phyloP scores from a whole-genome alignment of 1,140 invertebrate genomes.

The Philotrypesis tridentata region DNA sequence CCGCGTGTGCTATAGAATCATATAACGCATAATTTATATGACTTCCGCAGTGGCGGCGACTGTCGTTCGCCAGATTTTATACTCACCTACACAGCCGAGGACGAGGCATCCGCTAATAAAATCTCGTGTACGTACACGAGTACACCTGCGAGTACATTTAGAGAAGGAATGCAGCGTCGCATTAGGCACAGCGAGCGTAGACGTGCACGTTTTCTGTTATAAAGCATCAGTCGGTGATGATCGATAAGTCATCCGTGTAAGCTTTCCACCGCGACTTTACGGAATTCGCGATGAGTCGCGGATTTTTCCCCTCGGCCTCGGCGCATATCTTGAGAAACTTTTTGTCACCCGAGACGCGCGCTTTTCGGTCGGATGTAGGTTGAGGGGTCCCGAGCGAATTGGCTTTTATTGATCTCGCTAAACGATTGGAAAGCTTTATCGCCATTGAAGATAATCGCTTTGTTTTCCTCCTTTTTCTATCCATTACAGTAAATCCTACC shows the following conservation, averaged over 20 bases:
- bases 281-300: background rate
- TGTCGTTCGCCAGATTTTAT: background rate
- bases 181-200: background rate
- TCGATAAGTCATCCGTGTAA: background rate
- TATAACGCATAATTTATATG: no score
- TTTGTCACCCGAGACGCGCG: background rate
- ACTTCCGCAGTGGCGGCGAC: no score
- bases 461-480: no score
- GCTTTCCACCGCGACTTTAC: background rate
- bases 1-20: no score
- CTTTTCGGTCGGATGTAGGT: background rate
- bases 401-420: background rate
- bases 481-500: no score
- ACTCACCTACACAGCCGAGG: background rate
- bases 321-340: background rate
- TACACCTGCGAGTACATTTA: background rate
- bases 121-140: background rate
- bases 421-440: background rate
- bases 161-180: background rate
- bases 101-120: background rate
- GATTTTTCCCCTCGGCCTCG: background rate
- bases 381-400: background rate
- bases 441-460: background rate
- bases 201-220: slow-evolving; percentile 17
- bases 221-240: slow-evolving; percentile 2